A percentile compares a stretch with the other conserved stretches of the same genome.
Conservation (phyloP, 2,113 vertebrate genomes). For the Rhinoderma darwinii region DNA sequence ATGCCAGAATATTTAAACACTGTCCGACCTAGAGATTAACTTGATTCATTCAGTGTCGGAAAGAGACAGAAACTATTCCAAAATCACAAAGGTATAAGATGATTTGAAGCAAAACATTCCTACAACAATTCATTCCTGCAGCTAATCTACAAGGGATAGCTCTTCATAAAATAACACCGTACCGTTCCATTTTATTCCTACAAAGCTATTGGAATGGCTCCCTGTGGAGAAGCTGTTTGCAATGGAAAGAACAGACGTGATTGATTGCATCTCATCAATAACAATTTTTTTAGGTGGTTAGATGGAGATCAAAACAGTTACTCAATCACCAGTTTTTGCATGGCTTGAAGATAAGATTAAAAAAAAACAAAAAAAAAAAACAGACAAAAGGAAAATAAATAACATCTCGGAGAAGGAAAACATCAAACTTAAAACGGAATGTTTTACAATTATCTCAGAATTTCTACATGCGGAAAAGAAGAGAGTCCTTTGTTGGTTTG, state of each 20-base stretch:
- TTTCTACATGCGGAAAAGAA: constrained; percentile 65
- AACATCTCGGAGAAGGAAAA: constrained; percentile 60
- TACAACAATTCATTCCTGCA: constrained; percentile 26
- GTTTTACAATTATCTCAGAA: constrained; percentile 63
- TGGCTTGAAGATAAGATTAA: constrained; percentile 47
- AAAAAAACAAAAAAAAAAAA: constrained; percentile 40
- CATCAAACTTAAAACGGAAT: constrained; percentile 52
- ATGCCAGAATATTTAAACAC: constrained; percentile 32
- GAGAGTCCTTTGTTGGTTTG: constrained; percentile 43
- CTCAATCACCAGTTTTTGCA: constrained; percentile 62
- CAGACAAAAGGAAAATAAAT: constrained; percentile 52
- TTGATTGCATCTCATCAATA: constrained; percentile 60
- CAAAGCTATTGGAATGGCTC: constrained; percentile 62
- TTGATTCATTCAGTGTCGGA: constrained; percentile 40
- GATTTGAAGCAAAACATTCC: constrained; percentile 40
- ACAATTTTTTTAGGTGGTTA: constrained; percentile 23
- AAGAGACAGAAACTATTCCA: constrained; percentile 27
- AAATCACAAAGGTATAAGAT: constrained; percentile 32
- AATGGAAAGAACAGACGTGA: constrained; percentile 60
- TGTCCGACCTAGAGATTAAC: constrained; percentile 27
- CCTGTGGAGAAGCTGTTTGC: constrained; percentile 58
- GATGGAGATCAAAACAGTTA: constrained; percentile 55
- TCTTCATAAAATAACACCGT: constrained; percentile 59
- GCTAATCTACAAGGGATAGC: constrained; percentile 60
- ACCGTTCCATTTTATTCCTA: constrained; percentile 59